Conservation (phyloP, 2,888 invertebrate genomes). For the Pyrrhosoma nymphula region DNA sequence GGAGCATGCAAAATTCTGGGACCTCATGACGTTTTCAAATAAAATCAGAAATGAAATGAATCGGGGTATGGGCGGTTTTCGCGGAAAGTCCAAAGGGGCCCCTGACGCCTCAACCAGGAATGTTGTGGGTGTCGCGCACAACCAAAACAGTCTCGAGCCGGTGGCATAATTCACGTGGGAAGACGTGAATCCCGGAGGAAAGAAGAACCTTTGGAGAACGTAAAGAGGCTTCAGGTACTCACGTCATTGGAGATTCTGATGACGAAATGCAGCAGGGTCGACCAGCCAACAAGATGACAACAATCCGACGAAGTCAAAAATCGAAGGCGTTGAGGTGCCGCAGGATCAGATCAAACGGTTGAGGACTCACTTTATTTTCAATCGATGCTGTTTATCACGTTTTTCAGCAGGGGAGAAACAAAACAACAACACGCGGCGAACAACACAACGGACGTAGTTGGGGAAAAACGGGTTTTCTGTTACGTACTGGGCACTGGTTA, state of each 20-base stretch:
- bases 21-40: not conserved
- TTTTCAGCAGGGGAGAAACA: not conserved
- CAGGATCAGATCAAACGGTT: not conserved
- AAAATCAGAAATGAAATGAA: not conserved
- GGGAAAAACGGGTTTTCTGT: not conserved
- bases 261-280: not conserved
- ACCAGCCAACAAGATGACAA: not conserved
- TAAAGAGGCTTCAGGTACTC: not conserved
- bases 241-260: constrained; percentile 23
- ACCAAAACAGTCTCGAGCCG: not conserved
- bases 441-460: not conserved
- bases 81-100: not conserved
- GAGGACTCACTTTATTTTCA: not conserved
- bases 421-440: not conserved
- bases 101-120: not conserved
- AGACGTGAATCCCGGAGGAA: constrained; percentile 9
- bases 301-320: not conserved
- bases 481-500: not conserved
- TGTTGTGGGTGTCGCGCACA: not conserved
- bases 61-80: not conserved
- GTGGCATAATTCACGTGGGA: constrained; percentile 19
- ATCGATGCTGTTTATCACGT: constrained; percentile 19
- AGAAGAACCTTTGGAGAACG: not conserved
- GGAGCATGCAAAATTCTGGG: not conserved
- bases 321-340: not conserved